These are phyloP conservation scores for Parauchenoglanis ngamensis DNA, from an alignment of 2,797 vertebrate genomes.

Conservation along the genomic window DNA sequence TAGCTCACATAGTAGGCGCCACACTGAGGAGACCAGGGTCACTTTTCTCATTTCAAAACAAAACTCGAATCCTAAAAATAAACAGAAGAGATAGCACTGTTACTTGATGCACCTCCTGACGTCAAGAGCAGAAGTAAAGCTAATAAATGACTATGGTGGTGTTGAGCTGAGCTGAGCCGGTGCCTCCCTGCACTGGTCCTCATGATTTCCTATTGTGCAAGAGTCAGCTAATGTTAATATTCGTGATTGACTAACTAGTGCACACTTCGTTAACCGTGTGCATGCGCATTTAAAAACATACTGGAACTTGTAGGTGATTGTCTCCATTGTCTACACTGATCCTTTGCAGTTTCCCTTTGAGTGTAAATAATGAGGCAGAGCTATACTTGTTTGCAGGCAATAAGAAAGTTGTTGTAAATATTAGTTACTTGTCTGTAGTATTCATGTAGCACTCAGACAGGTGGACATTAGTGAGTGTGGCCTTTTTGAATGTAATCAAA, in stretches of 20 bases:
- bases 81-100: neutral
- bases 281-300: neutral
- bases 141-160: slow-evolving; percentile 7
- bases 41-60: neutral
- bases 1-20: slow-evolving; percentile 21
- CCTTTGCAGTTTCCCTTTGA: neutral
- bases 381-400: neutral
- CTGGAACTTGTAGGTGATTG: neutral
- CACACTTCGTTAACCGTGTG: neutral
- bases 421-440: neutral
- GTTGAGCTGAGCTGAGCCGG: neutral
- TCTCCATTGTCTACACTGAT: neutral
- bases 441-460: neutral
- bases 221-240: neutral
- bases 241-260: neutral
- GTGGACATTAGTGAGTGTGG: neutral
- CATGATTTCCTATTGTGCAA: neutral
- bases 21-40: slow-evolving; percentile 2
- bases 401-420: neutral
- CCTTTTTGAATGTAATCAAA: neutral
- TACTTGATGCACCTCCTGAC: neutral
- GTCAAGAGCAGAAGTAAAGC: slow-evolving; percentile 21
- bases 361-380: neutral
- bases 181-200: slow-evolving; percentile 8
- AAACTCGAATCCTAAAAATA: neutral